Conservation (phyloP, 1,140 invertebrate genomes). For the Solenopsis fugax region DNA sequence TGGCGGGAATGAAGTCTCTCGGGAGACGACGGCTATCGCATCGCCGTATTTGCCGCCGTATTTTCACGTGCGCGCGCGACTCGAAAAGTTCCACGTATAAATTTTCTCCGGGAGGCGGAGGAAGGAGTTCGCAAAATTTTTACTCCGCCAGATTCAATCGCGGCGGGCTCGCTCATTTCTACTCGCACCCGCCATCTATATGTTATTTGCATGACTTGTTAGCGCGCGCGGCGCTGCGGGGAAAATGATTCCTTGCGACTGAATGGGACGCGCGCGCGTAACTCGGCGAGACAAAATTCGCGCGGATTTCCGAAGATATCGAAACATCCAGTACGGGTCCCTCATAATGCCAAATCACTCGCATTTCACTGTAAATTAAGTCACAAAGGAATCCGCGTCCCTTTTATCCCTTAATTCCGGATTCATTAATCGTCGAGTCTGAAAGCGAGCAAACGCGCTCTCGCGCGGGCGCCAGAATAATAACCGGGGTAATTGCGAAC, state of each 20-base stretch:
- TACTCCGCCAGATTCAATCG: neutral
- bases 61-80: neutral
- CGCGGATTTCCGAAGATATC: neutral
- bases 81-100: neutral
- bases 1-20: constrained; percentile 8
- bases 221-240: too few relatives aligned
- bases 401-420: constrained; percentile 8
- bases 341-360: constrained; percentile 14
- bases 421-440: constrained; percentile 32
- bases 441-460: neutral
- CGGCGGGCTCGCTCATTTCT: neutral
- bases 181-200: too few relatives aligned
- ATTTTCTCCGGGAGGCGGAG: neutral
- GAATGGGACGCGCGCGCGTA: too few relatives aligned
- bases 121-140: neutral
- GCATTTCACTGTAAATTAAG: constrained; percentile 10
- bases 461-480: constrained; percentile 6
- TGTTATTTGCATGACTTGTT: too few relatives aligned
- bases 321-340: neutral
- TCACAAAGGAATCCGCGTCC: constrained; percentile 6
- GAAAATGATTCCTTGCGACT: too few relatives aligned
- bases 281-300: neutral
- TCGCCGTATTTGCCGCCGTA: neutral
- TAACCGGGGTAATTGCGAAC: constrained; percentile 1
- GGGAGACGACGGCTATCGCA: neutral